These are phyloP conservation scores for Nyctibius bracteatus DNA, from an alignment of 2,113 vertebrate genomes.

Conservation along the genomic window DNA sequence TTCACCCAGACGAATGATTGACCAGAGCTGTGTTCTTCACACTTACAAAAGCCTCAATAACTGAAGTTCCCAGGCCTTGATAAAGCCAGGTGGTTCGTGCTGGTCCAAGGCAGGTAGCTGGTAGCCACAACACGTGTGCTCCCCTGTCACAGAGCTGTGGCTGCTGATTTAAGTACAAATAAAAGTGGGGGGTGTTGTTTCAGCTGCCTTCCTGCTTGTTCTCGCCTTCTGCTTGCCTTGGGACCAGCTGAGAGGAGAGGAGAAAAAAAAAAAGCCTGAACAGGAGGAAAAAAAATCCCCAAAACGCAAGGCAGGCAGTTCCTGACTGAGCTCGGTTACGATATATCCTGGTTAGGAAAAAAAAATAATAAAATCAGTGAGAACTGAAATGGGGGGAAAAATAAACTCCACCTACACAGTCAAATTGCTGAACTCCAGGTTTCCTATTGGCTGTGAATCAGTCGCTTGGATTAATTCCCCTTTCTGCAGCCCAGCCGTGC, in stretches of 20 bases:
- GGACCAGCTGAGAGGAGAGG: too few species aligned
- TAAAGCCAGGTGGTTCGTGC: accelerated
- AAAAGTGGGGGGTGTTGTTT: not conserved
- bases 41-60: accelerated
- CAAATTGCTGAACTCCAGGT: not conserved
- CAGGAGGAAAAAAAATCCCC: not conserved
- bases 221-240: not conserved
- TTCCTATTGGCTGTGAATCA: accelerated
- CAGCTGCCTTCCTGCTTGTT: not conserved
- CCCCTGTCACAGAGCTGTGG: not conserved
- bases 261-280: too few species aligned
- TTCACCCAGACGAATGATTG: not conserved
- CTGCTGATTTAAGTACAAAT: not conserved
- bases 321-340: not conserved
- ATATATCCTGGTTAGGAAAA: not conserved
- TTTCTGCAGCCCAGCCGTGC: not conserved
- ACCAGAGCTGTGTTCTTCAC: not conserved
- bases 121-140: accelerated
- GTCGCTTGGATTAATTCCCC: not conserved
- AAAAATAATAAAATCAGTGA: not conserved
- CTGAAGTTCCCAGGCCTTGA: not conserved
- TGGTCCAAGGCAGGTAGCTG: not conserved
- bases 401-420: not conserved
- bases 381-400: not conserved
- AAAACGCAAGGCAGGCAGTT: not conserved